phyloP scores from a whole-genome alignment of 2,113 vertebrate genomes.

The Gnathonemus echidnorhynchus region DNA sequence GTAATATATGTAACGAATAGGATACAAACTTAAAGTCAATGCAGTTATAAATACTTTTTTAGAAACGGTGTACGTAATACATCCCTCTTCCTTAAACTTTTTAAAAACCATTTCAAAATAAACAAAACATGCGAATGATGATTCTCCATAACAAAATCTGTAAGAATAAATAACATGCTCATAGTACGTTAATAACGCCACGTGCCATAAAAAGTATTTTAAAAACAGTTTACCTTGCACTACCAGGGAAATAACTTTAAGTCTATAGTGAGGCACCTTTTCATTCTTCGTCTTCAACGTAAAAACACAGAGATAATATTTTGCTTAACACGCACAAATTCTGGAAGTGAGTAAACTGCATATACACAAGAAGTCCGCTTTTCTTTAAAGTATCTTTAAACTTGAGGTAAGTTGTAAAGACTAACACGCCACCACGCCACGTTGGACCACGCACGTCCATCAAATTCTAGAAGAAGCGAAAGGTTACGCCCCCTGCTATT shows the following conservation, averaged over 20 bases:
- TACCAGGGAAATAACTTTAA: background rate
- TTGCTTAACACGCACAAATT: background rate
- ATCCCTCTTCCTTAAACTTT: background rate
- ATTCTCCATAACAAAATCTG: background rate
- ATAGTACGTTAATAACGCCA: background rate
- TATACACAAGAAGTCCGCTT: background rate
- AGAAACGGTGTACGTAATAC: background rate
- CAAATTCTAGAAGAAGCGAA: background rate
- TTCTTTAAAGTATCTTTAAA: background rate
- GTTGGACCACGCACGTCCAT: background rate
- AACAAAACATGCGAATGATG: background rate
- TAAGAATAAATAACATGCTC: background rate
- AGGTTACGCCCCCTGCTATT: background rate
- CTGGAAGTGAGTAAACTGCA: background rate
- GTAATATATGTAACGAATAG: background rate
- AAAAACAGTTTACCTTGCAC: background rate
- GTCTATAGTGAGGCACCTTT: background rate
- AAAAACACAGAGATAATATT: background rate
- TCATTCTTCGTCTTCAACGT: background rate
- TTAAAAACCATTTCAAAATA: background rate
- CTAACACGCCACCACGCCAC: conserved; percentile 1
- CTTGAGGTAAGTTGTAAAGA: too few relatives aligned
- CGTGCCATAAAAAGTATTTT: background rate
- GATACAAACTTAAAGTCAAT: background rate
- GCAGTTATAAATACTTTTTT: background rate